Base-by-base conservation (phyloP, 1,140 invertebrate genomes). In the Heliconius hermathena region DNA sequence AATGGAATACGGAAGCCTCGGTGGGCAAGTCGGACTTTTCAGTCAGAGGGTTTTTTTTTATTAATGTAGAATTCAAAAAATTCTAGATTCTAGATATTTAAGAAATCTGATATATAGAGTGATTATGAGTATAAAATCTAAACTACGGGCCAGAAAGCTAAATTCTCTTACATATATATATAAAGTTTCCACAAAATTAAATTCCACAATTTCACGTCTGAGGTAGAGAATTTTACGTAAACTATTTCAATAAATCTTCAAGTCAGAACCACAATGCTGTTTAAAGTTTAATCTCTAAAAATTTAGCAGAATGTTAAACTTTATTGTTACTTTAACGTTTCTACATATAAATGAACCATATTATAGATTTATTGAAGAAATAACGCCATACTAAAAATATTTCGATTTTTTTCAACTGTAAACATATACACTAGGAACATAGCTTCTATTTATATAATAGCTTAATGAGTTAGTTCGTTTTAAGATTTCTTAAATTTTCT, bases 131-230 rank as follows among this genome's bases (percentile, higher is more conserved):
- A 11, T 66, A 66, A 29, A 66, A 66, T 66, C 3, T 29, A 66
- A 66, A 0, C 3, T 60, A 26, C 11, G 9, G n/a, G 3, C 8
- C 54, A 57, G 8, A 60, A 22, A 3, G n/a, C n/a, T 3, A 22
- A 66, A 66, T 26, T 66, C 4, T 66, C 60, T 13, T 29, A 66
- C 60, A 66, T 18, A 66, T 26, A 29, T 3, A 66, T 26, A 26
- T 26, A 66, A 76, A 71, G 13, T 76, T 75, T 75, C 66, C 57
- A 8, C 22, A 26, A 76, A 76, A 76, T 76, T 76, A 76, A 76
- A 76, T 76, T 76, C 60, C 74, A 70, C 60, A 66, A 66, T 29
- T 18, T 29, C 60, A 66, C 60, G 22, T 49, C 16, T 46, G 52
- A 41, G 36, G 57, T 41, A n/a, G 26, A 71, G 38, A 26, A 49